These are phyloP conservation scores for Arizona elegans DNA, from an alignment of 2,113 vertebrate species.

Conservation along the genomic window DNA sequence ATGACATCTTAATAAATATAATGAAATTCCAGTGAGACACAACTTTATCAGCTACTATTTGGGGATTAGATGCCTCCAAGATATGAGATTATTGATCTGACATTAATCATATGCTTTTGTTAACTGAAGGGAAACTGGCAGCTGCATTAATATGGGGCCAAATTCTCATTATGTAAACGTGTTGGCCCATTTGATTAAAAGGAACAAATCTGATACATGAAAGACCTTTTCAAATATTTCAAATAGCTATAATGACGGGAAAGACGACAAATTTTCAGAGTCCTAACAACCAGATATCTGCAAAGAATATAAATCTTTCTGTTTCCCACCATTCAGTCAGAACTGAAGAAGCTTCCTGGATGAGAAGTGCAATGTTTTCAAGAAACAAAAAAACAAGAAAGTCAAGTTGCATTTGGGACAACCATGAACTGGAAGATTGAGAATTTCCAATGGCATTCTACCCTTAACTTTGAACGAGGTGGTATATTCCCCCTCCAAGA, in stretches of 20 bases:
- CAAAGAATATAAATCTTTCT: neutral
- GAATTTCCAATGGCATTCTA: neutral
- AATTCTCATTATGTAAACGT: neutral
- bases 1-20: conserved; percentile 62
- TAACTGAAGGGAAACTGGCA: conserved; percentile 38
- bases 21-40: conserved; percentile 49
- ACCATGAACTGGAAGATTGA: neutral
- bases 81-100: conserved; percentile 52
- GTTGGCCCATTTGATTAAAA: conserved; percentile 21
- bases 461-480: neutral
- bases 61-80: conserved; percentile 51
- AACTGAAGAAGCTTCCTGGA: neutral
- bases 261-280: neutral
- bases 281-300: neutral
- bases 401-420: neutral
- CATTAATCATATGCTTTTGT: conserved; percentile 37
- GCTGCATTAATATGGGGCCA: neutral
- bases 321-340: neutral
- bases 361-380: neutral
- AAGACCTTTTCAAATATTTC: neutral
- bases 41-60: conserved; percentile 49
- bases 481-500: neutral
- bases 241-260: neutral
- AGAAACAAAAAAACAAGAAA: neutral
- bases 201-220: neutral